Conservation (phyloP, 2,888 invertebrate species). For the Scaptomyza caliginosa region DNA sequence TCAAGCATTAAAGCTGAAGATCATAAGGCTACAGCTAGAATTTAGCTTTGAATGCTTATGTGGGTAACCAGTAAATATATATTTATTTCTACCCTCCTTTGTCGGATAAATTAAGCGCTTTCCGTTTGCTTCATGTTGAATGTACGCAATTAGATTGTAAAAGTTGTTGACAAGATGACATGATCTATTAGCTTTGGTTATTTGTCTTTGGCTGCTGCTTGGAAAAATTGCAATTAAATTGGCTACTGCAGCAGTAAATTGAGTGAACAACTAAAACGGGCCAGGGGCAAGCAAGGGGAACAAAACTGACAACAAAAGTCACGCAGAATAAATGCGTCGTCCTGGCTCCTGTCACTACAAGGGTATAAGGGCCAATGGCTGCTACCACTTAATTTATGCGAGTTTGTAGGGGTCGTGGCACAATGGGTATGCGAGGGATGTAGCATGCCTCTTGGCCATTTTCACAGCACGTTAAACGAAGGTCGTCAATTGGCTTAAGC, state of each 20-base stretch:
- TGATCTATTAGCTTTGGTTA: conserved; percentile 76
- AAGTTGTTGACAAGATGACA: conserved; percentile 77
- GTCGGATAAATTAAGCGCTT: conserved; percentile 37
- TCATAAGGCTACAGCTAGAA: not conserved
- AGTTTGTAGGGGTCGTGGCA: conserved; percentile 1
- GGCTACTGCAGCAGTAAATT: conserved; percentile 42
- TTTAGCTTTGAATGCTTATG: too few relatives aligned
- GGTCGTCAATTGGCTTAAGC: conserved; percentile 52
- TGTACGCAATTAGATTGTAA: conserved; percentile 69
- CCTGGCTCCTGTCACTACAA: conserved; percentile 10
- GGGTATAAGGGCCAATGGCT: conserved; percentile 53
- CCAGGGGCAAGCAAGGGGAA: conserved; percentile 8
- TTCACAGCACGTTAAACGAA: conserved; percentile 66
- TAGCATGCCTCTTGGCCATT: conserved; percentile 56
- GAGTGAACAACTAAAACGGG: conserved; percentile 40
- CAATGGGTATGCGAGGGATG: not conserved
- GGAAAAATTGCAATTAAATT: conserved; percentile 75
- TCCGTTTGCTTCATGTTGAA: conserved; percentile 48
- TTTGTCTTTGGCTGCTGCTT: conserved; percentile 61
- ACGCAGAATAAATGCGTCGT: conserved; percentile 57
- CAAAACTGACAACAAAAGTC: conserved; percentile 60
- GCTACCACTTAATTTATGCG: conserved; percentile 69
- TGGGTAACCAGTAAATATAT: too few relatives aligned
- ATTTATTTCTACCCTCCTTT: not conserved
- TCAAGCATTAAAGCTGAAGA: not conserved